Evolutionary conservation across 2,113 vertebrate species (phyloP), one percentile per base, ranked within the genome.

Genomic region (Bombycilla garrulus): DNA sequence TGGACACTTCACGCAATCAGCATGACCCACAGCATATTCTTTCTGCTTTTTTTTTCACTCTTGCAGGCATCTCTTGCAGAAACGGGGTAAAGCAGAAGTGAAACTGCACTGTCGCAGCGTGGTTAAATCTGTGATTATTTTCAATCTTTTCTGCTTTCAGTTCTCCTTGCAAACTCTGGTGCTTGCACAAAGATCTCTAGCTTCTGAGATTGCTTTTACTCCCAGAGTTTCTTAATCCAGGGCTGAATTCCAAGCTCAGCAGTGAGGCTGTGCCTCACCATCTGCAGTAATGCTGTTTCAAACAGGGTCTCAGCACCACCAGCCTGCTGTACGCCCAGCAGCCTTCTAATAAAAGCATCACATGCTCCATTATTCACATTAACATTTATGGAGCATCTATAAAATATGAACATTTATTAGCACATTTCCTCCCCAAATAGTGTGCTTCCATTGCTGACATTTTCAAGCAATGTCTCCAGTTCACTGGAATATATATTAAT

Each of bases 31-130:
- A 12, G 62, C 4, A 35, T 5, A 9, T 60, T 44, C 40, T 0
- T 71, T 19, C 66, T 47, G 47, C 17, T 66, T 86, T 77, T 12
- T 77, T 12, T 25, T n/a, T 58, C 70, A 29, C 28, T 16, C 81
- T 61, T 22, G 23, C 12, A 47, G 60, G 31, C 35, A 35, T 36
- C 64, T 25, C 45, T 11, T 44, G 36, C 6, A 45, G 80, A 48
- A 74, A 51, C 2, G 1, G 3, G 62, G 16, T 24, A 47, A 72
- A 93, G 88, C 54, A 73, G 86, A 92, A 92, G 28, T 0, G 7
- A 77, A 89, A 81, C 4, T 15, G 67, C 67, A 36, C 3, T 0
- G 1, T 5, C 0, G 1, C 45, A 18, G 67, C 0, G 5, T 40
- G 56, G 25, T 69, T 61, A 91, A 66, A 73, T 42, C 64, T 3